Evolutionary conservation across 2,888 invertebrate genomes (phyloP), one percentile per base, ranked within the genome.

Genomic region (Agonopterix subpropinquella): DNA sequence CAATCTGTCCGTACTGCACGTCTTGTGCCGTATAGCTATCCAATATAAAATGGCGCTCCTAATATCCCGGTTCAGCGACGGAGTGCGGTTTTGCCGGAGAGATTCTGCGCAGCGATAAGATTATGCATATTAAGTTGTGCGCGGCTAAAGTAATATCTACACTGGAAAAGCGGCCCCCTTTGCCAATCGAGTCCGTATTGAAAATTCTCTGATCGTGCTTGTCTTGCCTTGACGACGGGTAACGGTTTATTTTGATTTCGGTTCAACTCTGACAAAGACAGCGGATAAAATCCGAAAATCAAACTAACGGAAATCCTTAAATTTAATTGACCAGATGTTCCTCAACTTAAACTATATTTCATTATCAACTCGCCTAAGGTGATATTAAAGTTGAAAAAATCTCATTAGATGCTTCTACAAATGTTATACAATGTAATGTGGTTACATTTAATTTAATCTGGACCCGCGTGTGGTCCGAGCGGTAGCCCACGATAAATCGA

Each of bases 1-100:
- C 88, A 87, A 87, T 87, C 87, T 87, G 87, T 87, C 87, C 86
- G 87, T 88, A 88, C 85, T 81, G 87, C 88, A 87, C 87, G 88
- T 87, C 87, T 86, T 81, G 82, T 82, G 84, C 85, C 74, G 81
- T 86, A 86, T 85, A 87, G 84, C 86, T 86, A 86, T 84, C 87
- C 87, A 84, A 87, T 87, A 87, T 87, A 87, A 88, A 88, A 87
- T 84, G 86, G 87, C 87, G 82, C 87, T 88, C 85, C 87, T 88
- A 88, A 88, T 87, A 83, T 86, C 84, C 83, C 85, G 79, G 83
- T 84, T 80, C 82, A 77, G 78, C 79, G 81, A 81, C 74, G 80
- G 77, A 78, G 79, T 74, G 78, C 76, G 73, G 77, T 78, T 79
- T 78, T 71, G 78, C 77, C 74, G 73, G 76, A 76, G 70, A 86